Conservation (phyloP, 2,888 invertebrate species). For the Oscheius sp. region DNA sequence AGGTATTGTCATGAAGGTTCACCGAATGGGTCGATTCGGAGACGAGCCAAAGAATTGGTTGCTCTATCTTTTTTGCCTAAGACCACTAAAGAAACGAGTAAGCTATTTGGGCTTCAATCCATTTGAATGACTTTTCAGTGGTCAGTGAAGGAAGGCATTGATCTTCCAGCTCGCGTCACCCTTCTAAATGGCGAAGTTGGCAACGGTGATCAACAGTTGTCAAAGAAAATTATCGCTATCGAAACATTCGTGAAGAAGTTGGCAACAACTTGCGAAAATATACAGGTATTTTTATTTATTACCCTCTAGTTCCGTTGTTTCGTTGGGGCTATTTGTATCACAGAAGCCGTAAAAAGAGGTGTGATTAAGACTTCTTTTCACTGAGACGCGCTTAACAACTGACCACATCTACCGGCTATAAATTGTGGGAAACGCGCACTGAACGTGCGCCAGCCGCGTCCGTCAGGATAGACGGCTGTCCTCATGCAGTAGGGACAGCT, state of each 20-base stretch:
- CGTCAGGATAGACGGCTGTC: conserved; percentile 22
- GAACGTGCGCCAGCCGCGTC: conserved; percentile 27
- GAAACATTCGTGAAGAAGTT: conserved; percentile 49
- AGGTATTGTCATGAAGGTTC: conserved; percentile 62
- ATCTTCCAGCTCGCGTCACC: conserved; percentile 38
- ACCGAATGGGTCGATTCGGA: conserved; percentile 58
- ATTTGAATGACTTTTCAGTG: conserved; percentile 6
- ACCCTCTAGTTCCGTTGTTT: background rate
- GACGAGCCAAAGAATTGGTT: conserved; percentile 56
- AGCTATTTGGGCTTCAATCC: background rate
- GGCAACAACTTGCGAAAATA: conserved; percentile 50
- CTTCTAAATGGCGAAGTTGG: conserved; percentile 38
- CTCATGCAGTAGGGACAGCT: conserved; percentile 13
- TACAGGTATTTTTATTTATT: conserved; percentile 38
- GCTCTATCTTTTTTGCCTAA: conserved; percentile 48
- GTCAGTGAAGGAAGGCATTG: conserved; percentile 18
- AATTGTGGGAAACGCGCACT: conserved; percentile 31
- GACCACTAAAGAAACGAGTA: conserved; percentile 33
- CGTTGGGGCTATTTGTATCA: background rate
- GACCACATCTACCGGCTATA: conserved; percentile 29
- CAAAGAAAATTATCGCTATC: conserved; percentile 40
- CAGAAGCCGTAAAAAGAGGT: conserved; percentile 11
- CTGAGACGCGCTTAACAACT: conserved; percentile 22
- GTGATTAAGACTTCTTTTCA: conserved; percentile 19
- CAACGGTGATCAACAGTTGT: conserved; percentile 17